Conservation (phyloP, 2,797 vertebrate species). For the Dallia pectoralis region DNA sequence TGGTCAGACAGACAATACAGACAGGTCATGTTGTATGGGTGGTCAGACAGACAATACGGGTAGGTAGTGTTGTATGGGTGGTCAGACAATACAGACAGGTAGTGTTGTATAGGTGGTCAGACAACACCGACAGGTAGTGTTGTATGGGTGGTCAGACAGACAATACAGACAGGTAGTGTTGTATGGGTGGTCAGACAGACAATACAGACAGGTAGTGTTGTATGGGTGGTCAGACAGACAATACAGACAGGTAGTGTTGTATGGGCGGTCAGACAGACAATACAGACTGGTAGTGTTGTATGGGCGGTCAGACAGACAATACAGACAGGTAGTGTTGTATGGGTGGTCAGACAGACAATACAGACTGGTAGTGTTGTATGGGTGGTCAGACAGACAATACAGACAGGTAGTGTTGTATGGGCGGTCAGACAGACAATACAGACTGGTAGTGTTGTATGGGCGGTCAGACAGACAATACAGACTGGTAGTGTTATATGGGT, state of each 20-base stretch:
- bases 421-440: too few species aligned
- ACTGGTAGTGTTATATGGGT: slow-evolving; percentile 53
- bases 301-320: too few species aligned
- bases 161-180: slow-evolving; percentile 52
- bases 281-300: slow-evolving; percentile 55
- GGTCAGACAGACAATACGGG: too few species aligned
- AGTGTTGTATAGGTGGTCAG: slow-evolving; percentile 50
- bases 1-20: too few species aligned
- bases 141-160: too few species aligned
- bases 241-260: slow-evolving; percentile 54
- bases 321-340: slow-evolving; percentile 56
- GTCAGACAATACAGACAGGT: slow-evolving; percentile 55
- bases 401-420: slow-evolving; percentile 54
- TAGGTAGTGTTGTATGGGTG: slow-evolving; percentile 54
- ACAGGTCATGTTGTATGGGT: slow-evolving; percentile 53
- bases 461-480: too few species aligned
- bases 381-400: too few species aligned
- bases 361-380: slow-evolving; percentile 55
- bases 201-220: slow-evolving; percentile 52
- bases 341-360: too few species aligned
- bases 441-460: slow-evolving; percentile 54
- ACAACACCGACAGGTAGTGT: slow-evolving; percentile 52
- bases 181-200: too few species aligned
- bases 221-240: too few species aligned
- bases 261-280: too few species aligned